Conservation (phyloP, 2,797 vertebrate species). For the Cyprinella venusta region DNA sequence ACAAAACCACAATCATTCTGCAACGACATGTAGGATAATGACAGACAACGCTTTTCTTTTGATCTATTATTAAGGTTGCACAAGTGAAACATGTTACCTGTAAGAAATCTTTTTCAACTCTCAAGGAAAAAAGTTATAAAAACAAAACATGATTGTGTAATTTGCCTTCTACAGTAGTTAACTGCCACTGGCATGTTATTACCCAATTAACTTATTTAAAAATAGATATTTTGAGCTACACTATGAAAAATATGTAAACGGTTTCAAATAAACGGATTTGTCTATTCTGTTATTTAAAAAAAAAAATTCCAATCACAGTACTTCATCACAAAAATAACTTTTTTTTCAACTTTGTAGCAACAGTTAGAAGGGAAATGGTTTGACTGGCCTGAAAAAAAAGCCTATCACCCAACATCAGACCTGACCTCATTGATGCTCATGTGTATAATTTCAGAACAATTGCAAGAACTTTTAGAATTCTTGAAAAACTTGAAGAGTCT, state of each 20-base stretch:
- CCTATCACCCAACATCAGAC: neutral
- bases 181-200: neutral
- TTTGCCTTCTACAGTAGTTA: neutral
- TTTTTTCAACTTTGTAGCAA: neutral
- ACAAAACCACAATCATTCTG: neutral
- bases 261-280: neutral
- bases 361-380: neutral
- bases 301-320: neutral
- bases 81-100: neutral
- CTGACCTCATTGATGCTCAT: neutral
- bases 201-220: neutral
- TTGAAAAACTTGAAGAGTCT: no score
- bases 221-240: neutral
- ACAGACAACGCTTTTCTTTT: neutral
- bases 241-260: neutral
- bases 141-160: neutral
- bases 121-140: neutral
- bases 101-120: neutral
- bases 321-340: neutral
- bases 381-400: neutral
- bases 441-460: neutral
- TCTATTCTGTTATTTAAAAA: neutral
- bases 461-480: no score
- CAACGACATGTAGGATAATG: neutral
- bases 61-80: neutral